These are phyloP conservation scores for Himalopsyche kuldschensis DNA, from an alignment of 2,888 invertebrate species.

Conservation along the genomic window DNA sequence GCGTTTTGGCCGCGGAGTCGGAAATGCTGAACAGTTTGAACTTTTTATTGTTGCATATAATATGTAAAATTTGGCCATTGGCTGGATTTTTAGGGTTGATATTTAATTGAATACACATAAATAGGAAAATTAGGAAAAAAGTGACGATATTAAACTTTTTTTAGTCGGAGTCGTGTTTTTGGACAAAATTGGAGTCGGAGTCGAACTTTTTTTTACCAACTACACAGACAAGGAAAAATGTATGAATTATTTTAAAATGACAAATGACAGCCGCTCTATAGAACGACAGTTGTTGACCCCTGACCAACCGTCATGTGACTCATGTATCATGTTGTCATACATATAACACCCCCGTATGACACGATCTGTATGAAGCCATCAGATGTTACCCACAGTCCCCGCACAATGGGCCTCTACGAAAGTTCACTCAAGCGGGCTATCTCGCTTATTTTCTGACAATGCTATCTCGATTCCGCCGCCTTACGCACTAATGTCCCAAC, in stretches of 20 bases:
- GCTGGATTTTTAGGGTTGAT: too few species aligned
- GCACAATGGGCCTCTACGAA: background rate
- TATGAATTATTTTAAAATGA: background rate
- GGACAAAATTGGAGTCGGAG: too few species aligned
- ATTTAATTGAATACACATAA: too few species aligned
- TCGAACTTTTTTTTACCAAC: too few species aligned
- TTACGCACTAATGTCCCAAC: background rate
- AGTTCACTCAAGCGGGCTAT: background rate
- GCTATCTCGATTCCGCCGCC: background rate
- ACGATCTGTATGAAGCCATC: background rate
- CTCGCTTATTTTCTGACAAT: background rate
- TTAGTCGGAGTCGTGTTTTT: too few species aligned
- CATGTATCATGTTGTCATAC: background rate
- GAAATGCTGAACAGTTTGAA: too few species aligned
- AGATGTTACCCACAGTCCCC: background rate
- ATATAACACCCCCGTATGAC: background rate
- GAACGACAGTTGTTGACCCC: background rate
- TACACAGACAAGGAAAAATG: too few species aligned
- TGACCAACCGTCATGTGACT: background rate
- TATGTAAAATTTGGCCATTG: too few species aligned
- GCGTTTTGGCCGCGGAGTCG: too few species aligned
- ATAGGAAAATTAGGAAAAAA: too few species aligned
- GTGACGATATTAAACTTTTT: too few species aligned
- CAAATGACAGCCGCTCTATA: background rate
- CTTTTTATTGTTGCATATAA: too few species aligned